Conservation (phyloP, 2,888 invertebrate genomes). For the Scaptomyza reducta region DNA sequence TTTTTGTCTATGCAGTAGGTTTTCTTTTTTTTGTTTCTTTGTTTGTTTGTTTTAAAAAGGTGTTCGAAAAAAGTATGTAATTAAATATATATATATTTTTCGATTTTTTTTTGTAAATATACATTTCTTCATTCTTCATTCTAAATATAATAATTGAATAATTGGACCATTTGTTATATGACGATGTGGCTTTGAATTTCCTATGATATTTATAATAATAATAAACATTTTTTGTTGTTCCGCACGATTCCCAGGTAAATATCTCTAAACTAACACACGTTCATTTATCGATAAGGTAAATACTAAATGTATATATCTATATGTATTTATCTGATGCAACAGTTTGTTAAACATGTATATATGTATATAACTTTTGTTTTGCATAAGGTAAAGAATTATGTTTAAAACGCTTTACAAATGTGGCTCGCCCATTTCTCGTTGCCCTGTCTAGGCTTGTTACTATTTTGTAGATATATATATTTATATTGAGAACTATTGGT, state of each 20-base stretch:
- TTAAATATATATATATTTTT: conserved; percentile 58
- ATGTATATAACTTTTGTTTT: conserved; percentile 9
- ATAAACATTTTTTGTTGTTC: conserved; percentile 62
- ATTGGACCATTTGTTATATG: conserved; percentile 76
- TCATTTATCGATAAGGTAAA: conserved; percentile 50
- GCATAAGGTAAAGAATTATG: conserved; percentile 33
- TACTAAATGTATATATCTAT: conserved; percentile 39
- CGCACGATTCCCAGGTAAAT: conserved; percentile 72
- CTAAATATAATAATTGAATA: conserved; percentile 68
- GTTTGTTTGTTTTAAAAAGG: conserved; percentile 59
- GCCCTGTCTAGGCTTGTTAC: conserved; percentile 42
- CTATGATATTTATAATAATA: conserved; percentile 38
- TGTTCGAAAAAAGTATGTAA: conserved; percentile 55
- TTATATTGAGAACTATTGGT: conserved; percentile 35
- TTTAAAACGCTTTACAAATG: conserved; percentile 71
- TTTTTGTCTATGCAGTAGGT: conserved; percentile 39
- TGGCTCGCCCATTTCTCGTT: conserved; percentile 60
- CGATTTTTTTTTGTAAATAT: conserved; percentile 49
- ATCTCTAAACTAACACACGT: conserved; percentile 53
- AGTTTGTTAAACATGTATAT: conserved; percentile 45
- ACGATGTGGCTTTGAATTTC: conserved; percentile 63
- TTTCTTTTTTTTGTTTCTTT: conserved; percentile 17
- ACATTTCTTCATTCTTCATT: conserved; percentile 40
- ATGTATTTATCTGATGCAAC: conserved; percentile 56
- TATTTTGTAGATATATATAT: conserved; percentile 24